A percentile compares a stretch with the other conserved stretches of the same genome.
These are phyloP conservation scores for Acomys russatus DNA, from an alignment of 2,797 vertebrate species.

Conservation along the genomic window DNA sequence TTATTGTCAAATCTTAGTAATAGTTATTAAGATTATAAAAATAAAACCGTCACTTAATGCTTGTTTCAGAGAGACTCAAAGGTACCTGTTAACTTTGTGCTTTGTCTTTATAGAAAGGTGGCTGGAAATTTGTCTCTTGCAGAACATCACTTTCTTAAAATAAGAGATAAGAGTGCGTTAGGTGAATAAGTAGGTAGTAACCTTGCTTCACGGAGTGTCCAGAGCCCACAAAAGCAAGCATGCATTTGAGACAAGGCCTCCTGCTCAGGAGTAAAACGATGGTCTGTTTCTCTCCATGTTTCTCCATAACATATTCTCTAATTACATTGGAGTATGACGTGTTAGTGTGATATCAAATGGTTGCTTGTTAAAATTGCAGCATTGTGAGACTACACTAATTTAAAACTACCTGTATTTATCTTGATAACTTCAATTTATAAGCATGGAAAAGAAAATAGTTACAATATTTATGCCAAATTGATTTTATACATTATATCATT, in stretches of 20 bases:
- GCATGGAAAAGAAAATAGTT: not conserved
- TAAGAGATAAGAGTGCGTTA: not conserved
- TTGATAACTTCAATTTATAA: not conserved
- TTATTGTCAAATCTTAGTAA: not conserved
- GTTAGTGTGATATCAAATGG: not conserved
- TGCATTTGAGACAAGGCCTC: not conserved
- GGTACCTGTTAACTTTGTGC: not conserved
- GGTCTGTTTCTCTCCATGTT: not conserved
- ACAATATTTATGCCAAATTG: not conserved
- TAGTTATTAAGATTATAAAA: not conserved
- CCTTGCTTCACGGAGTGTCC: not conserved
- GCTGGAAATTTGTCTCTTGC: not conserved
- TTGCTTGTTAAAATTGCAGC: not conserved
- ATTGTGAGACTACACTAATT: not conserved
- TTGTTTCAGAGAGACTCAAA: not conserved
- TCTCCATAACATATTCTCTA: not conserved
- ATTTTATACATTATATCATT: not conserved
- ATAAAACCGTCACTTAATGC: not conserved
- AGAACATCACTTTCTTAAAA: not conserved
- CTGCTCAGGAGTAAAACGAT: not conserved
- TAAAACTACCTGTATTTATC: not conserved
- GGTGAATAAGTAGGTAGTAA: not conserved
- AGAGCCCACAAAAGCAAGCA: not conserved
- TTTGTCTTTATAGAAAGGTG: not conserved
- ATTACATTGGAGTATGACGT: not conserved